Evolutionary conservation across 2,113 vertebrate species (phyloP).

Genomic region (Peromyscus californicus): DNA sequence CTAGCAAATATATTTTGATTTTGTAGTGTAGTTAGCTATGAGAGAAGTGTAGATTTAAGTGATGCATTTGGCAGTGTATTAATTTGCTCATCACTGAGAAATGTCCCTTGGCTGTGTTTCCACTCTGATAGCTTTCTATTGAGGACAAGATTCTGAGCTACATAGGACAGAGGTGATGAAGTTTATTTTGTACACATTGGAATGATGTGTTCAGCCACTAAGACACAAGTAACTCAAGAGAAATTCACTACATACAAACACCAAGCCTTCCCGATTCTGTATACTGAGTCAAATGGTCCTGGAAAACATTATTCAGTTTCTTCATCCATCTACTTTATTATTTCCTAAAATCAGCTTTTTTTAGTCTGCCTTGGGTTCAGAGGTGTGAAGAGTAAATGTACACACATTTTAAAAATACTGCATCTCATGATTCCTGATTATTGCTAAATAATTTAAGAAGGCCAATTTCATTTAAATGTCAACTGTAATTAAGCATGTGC

Average conservation of each 20-base stretch:
- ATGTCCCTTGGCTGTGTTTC: constrained; percentile 20
- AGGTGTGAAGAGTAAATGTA: constrained; percentile 3
- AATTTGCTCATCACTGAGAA: constrained; percentile 50
- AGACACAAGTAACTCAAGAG: background rate
- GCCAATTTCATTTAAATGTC: constrained; percentile 79
- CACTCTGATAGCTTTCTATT: background rate
- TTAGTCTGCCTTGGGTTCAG: background rate
- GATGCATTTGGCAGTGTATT: background rate
- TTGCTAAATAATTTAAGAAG: constrained; percentile 72
- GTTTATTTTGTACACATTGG: background rate
- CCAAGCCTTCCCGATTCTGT: background rate
- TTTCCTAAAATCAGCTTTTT: constrained; percentile 2
- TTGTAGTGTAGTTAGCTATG: background rate
- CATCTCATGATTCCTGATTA: constrained; percentile 56
- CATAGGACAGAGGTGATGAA: background rate
- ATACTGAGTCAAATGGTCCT: constrained; percentile 12
- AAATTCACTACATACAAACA: constrained; percentile 7
- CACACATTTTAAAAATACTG: constrained; percentile 42
- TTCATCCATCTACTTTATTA: background rate
- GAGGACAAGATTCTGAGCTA: constrained; percentile 9
- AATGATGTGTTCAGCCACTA: background rate
- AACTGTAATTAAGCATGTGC: constrained; percentile 73
- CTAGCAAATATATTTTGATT: constrained; percentile 66
- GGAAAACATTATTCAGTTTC: constrained; percentile 26
- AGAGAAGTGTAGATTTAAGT: background rate